Base-by-base conservation (phyloP, 2,888 invertebrate genomes). In the Acanthococcus lagerstroemiae region DNA sequence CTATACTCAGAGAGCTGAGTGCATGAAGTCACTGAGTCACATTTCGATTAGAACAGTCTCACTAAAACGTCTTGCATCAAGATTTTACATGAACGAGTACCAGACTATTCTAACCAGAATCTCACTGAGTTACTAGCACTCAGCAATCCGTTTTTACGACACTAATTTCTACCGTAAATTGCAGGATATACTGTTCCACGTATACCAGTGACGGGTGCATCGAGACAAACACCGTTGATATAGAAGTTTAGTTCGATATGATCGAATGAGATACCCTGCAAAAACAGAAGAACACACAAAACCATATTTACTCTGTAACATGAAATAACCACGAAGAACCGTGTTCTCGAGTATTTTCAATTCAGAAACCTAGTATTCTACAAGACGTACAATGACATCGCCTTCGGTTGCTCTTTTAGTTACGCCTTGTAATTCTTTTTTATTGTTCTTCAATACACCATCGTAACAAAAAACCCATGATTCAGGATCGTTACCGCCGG, bases 161-260 rank as follows among this genome's bases (percentile, higher is more conserved):
- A 56, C 4, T 46, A 12, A 66, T 55, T 74, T 81, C 80, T 79
- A 95, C 95, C 95, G 81, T 90, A 95, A 67, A 96, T 82, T 25
- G 90, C 88, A 26, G 96, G 96, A 78, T 86, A 95, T 1, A 93
- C 87, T 1, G 90, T 87, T 69, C 92, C 95, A 74, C 88, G 90
- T 69, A 95, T 86, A 77, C 90, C 93, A 69, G 88, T 84, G 52
- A 95, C 82, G 21, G 93, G 88, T 72, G 86, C 84, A 72, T 93
- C 90, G 73, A 93, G 80, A 72, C 86, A 85, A 74, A 86, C 87
- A 2, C 96, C 96, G 78, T 97, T 97, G 46, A 95, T 79, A 77
- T 85, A 95, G 79, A 97, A 95, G 76, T 92, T 94, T 67, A 99
- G 78, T 74, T 97, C 93, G 67, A 95, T 87, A 76, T 99, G 97